Evolutionary conservation across 2,113 vertebrate species (phyloP), one percentile per base, ranked within the genome.

Genomic region (Siphamia tubifer): DNA sequence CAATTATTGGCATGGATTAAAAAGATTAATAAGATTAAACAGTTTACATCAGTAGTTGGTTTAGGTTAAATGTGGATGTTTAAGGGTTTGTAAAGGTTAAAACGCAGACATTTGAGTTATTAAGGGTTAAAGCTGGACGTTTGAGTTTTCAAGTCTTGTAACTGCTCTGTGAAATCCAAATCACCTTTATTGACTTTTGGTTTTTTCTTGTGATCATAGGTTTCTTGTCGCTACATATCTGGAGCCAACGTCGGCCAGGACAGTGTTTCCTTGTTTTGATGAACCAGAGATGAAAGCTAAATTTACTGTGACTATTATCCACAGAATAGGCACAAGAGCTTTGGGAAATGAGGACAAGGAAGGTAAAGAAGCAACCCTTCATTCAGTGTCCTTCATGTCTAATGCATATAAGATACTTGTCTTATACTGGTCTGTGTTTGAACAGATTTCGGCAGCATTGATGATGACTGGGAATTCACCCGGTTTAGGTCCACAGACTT

Each of bases 221-320:
- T 94, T 93, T 43, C 72, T 99, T 56, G 95, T 90, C 24, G 93
- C 94, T 0, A 98, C 95, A 0, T 90, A 95, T 60, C 77, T 98
- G 94, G 79, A 98, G 63, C 91, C 97, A 0, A 57, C 95, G 0
- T 74, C 91, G 0, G 95, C 96, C 4, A 92, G 98, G 68, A 94
- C 84, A 53, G 88, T 96, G 9, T 99, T 99, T 70, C 98, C 98
- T 0, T 99, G 98, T 91, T 98, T 99, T 0, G 98, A 99, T 0
- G 98, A 99, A 74, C 98, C 98, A 0, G 94, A 93, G 15, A 91
- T 98, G 94, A 99, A 98, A 81, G 98, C 98, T 3, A 74, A 0
- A 0, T 99, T 99, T 51, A 1, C 73, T 0, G 80, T 98, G 67
- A 94, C 90, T 0, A 49, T 99, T 44, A 74, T 94, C 57, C 81